Percentiles rank a stretch among this genome's conserved stretches.
phyloP scores from a whole-genome alignment of 1,140 invertebrate species.

The Notospermus geniculatus region DNA sequence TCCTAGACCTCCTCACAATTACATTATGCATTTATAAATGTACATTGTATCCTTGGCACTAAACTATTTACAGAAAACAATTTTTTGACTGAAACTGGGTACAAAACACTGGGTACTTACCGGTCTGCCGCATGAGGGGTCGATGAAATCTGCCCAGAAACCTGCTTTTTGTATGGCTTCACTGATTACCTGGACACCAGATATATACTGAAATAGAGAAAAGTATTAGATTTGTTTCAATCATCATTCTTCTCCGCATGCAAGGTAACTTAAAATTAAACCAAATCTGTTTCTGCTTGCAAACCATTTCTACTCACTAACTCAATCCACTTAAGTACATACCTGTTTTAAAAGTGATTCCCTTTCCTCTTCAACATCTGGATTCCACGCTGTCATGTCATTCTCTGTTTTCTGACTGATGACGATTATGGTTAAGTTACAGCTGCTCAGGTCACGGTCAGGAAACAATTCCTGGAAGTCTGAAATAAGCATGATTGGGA shows the following conservation, averaged over 20 bases:
- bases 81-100: too few relatives aligned
- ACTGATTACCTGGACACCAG: conserved; percentile 58
- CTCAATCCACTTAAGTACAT: too few relatives aligned
- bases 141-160: conserved; percentile 79
- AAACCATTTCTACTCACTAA: too few relatives aligned
- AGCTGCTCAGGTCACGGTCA: conserved; percentile 52
- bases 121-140: conserved; percentile 75
- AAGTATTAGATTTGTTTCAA: too few relatives aligned
- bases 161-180: conserved; percentile 60
- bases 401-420: conserved; percentile 61
- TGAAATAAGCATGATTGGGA: conserved; percentile 48
- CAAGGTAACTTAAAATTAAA: too few relatives aligned
- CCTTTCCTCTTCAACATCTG: conserved; percentile 67
- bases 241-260: too few relatives aligned
- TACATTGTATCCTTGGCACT: too few relatives aligned
- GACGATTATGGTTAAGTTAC: conserved; percentile 64
- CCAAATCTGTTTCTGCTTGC: too few relatives aligned
- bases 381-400: conserved; percentile 66
- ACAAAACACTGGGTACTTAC: too few relatives aligned
- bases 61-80: too few relatives aligned
- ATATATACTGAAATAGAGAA: conserved; percentile 59
- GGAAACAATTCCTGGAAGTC: conserved; percentile 68
- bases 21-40: too few relatives aligned
- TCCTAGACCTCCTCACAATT: too few relatives aligned
- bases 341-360: conserved; percentile 59